Percentiles rank a stretch among this genome's conserved stretches.
Evolutionary conservation across 1,140 invertebrate species (phyloP).

Genomic region (Acyrthosiphon pisum): DNA sequence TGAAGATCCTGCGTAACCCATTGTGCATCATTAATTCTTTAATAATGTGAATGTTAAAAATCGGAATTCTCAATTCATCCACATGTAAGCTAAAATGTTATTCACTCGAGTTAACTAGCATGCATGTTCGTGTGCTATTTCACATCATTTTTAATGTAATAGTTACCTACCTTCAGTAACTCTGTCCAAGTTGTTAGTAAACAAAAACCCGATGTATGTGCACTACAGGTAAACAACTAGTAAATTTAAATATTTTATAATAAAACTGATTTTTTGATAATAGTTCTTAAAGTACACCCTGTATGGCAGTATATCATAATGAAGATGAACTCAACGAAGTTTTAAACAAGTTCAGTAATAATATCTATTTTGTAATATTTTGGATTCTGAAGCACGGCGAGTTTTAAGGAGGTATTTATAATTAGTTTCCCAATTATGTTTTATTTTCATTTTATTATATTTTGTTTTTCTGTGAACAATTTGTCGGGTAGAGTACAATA

Average conservation of each 20-base stretch:
- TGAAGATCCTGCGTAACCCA: neutral
- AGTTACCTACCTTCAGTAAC: neutral
- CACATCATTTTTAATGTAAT: constrained; percentile 22
- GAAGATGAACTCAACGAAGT: neutral
- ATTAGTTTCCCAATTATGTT: neutral
- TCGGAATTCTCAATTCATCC: neutral
- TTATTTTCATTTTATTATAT: neutral
- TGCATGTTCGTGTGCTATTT: constrained; percentile 36
- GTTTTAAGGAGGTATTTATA: neutral
- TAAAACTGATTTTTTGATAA: no score
- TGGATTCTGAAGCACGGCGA: neutral
- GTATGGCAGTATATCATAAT: neutral
- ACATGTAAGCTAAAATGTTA: neutral
- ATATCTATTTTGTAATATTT: neutral
- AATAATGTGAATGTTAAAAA: constrained; percentile 28
- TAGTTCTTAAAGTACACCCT: neutral
- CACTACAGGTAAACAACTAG: neutral
- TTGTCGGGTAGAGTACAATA: no score
- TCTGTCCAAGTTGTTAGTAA: neutral
- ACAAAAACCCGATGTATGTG: neutral
- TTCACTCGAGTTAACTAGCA: constrained; percentile 6
- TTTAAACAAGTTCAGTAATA: neutral
- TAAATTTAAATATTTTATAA: neutral
- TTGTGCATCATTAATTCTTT: constrained; percentile 12
- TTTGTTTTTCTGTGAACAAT: neutral